Percentiles rank a stretch among this genome's conserved stretches.
phyloP scores from a whole-genome alignment of 2,113 vertebrate species.

The Passer montanus region DNA sequence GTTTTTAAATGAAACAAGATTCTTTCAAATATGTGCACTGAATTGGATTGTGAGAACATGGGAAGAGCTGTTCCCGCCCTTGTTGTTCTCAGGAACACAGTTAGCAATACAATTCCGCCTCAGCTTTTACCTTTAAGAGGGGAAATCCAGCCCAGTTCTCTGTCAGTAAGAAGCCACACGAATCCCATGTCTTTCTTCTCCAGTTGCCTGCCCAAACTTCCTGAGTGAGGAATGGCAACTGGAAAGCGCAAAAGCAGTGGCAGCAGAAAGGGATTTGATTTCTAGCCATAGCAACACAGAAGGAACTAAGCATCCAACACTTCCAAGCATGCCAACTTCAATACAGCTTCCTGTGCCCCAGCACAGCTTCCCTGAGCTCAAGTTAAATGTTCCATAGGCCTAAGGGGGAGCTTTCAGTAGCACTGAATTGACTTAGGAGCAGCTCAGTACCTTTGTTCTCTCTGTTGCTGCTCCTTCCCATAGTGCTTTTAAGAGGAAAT shows the following conservation, averaged over 20 bases:
- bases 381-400: background rate
- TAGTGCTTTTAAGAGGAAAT: background rate
- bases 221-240: background rate
- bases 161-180: accelerated
- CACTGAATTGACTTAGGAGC: background rate
- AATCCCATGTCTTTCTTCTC: background rate
- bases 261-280: background rate
- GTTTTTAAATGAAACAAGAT: background rate
- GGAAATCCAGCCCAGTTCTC: background rate
- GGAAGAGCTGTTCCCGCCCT: background rate
- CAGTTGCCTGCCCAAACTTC: background rate
- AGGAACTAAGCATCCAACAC: background rate
- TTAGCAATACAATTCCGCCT: background rate
- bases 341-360: background rate
- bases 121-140: background rate
- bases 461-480: background rate
- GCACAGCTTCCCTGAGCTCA: background rate
- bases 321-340: background rate
- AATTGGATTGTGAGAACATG: background rate
- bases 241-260: background rate
- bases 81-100: background rate
- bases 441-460: background rate
- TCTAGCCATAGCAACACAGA: background rate
- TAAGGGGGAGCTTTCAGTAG: background rate
- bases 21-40: background rate